Evolutionary conservation across 2,113 vertebrate species (phyloP).

Genomic region (Pelusios castaneus): DNA sequence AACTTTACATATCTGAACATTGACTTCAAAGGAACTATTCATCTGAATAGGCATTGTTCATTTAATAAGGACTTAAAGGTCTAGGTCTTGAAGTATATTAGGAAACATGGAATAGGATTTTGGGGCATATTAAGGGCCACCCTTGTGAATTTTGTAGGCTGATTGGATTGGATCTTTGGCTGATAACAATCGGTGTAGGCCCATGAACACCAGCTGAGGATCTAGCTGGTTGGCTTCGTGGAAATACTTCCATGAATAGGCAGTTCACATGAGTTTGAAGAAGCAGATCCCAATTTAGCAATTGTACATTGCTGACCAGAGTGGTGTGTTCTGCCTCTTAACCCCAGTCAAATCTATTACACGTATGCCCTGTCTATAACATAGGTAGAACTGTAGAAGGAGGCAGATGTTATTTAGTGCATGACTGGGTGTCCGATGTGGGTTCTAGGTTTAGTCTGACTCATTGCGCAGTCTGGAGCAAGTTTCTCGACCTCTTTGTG

Average conservation of each 20-base stretch:
- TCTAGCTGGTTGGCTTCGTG: neutral
- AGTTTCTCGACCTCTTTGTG: neutral
- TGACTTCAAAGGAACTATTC: neutral
- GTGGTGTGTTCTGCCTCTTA: neutral
- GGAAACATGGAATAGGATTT: neutral
- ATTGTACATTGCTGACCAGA: neutral
- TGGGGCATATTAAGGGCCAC: neutral
- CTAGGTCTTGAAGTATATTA: neutral
- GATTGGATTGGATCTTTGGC: neutral
- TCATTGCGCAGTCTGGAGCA: accelerated
- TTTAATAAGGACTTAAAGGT: neutral
- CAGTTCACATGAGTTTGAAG: neutral
- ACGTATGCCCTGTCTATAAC: neutral
- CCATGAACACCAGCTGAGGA: accelerated
- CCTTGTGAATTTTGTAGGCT: neutral
- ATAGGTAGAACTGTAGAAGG: neutral
- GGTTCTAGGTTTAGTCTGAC: neutral
- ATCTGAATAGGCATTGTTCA: neutral
- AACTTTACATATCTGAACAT: neutral
- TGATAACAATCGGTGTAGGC: neutral
- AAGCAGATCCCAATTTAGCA: neutral
- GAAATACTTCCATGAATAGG: neutral
- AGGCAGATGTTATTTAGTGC: neutral
- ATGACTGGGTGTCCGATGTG: neutral
- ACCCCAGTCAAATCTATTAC: neutral